Base-by-base conservation (phyloP, 2,888 invertebrate species). In the Drosophila nr. medialis region DNA sequence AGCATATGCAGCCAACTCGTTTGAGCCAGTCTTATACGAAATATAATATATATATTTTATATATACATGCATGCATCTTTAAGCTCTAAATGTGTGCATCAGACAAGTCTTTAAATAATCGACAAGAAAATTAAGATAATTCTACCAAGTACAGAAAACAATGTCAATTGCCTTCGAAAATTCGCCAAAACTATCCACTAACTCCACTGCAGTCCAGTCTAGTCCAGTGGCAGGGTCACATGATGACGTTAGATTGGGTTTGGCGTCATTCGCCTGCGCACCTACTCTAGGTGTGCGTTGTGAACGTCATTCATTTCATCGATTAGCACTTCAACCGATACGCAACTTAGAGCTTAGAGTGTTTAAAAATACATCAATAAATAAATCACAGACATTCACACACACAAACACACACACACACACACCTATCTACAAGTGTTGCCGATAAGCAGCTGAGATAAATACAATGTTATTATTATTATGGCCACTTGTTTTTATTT, bases 391-490 rank as follows among this genome's bases (percentile, higher is more conserved):
- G 27, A 29, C 29, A 49, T 3, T 5, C 11, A 45, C 11, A 42
- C 10, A 42, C 21, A 42, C 42, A 42, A 0, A 1, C 29, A 27
- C 4, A 15, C 13, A 24, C 15, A 24, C 53, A 40, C 3, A 54
- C 11, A 29, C 40, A 21, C 60, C 83, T 83, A 88, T 85, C 81
- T 72, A 64, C 64, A 83, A 72, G 80, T 72, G 71, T 69, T 64
- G 53, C 30, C 61, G 86, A 81, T 83, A 77, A 86, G 68, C 61
- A 21, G 63, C 34, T 71, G 65, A 77, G 65, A 67, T 64, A 72
- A 62, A 60, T 56, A 50, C 54, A 77, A 51, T 58, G 50, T 64
- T 64, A 59, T n/a, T 40, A 15, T 45, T 45, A 15, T 45, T 45
- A 15, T 24, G 13, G n/a, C 6, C 48, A 45, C 34, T 32, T 32